Conservation (phyloP, 2,113 vertebrate genomes). For the Maccullochella peelii region DNA sequence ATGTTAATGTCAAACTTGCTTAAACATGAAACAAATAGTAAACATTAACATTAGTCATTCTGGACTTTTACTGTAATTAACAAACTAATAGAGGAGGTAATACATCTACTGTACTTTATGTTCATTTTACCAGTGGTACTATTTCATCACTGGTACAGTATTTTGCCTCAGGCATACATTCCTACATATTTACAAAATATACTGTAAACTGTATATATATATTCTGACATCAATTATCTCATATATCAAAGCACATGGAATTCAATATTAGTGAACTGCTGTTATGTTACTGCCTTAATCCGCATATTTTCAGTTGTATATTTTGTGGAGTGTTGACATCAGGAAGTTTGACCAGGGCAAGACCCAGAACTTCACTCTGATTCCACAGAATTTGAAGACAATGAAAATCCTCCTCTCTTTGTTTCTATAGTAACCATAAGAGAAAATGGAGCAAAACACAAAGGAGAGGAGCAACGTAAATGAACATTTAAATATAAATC, state of each 20-base stretch:
- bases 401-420: conserved; percentile 32
- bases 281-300: neutral
- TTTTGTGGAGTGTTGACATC: neutral
- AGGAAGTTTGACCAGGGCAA: neutral
- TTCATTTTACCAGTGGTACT: neutral
- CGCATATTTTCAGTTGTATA: neutral
- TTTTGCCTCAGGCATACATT: neutral
- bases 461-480: conserved; percentile 53
- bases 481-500: conserved; percentile 69
- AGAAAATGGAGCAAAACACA: conserved; percentile 60
- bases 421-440: conserved; percentile 74
- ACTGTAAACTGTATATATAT: too few species aligned
- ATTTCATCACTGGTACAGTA: neutral
- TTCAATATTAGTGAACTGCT: neutral
- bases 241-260: neutral
- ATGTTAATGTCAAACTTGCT: conserved; percentile 24
- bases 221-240: neutral
- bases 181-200: neutral
- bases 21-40: conserved; percentile 5
- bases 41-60: neutral
- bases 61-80: neutral
- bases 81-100: neutral
- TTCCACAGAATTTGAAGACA: conserved; percentile 1
- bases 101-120: neutral
- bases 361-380: neutral